Percentiles rank a stretch among this genome's conserved stretches.
These are phyloP conservation scores for Criorhina ranunculi DNA, from an alignment of 2,888 invertebrate species.

Conservation along the genomic window DNA sequence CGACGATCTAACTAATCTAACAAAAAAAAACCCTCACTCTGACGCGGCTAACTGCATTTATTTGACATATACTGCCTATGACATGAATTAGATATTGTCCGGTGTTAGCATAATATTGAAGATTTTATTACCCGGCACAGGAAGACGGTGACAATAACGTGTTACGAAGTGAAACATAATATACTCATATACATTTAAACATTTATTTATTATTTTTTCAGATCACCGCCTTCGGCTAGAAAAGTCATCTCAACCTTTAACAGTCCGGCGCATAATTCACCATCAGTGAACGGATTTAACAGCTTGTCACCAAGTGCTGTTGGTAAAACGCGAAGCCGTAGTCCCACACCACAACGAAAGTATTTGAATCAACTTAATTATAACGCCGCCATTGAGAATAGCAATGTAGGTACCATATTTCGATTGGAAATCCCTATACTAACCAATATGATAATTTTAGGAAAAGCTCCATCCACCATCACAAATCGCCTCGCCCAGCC, in stretches of 20 bases:
- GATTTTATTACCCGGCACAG: constrained; percentile 39
- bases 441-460: constrained; percentile 8
- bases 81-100: constrained; percentile 77
- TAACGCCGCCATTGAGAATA: constrained; percentile 39
- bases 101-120: constrained; percentile 43
- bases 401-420: constrained; percentile 35
- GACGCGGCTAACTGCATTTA: constrained; percentile 45
- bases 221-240: constrained; percentile 84
- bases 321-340: constrained; percentile 85
- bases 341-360: constrained; percentile 85
- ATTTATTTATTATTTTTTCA: constrained; percentile 73
- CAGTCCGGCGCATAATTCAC: constrained; percentile 75
- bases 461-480: constrained; percentile 67
- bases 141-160: constrained; percentile 44
- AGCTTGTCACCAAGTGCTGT: constrained; percentile 79
- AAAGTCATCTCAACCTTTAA: constrained; percentile 80
- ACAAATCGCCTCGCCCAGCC: constrained; percentile 79
- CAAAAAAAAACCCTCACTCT: constrained; percentile 48
- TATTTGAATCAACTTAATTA: constrained; percentile 82
- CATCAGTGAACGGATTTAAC: constrained; percentile 72
- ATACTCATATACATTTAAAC: constrained; percentile 23
- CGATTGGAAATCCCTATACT: not conserved
- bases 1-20: constrained; percentile 47
- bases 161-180: constrained; percentile 41
- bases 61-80: constrained; percentile 59